phyloP scores from a whole-genome alignment of 1,140 invertebrate species.

The Saccostrea glomerata region DNA sequence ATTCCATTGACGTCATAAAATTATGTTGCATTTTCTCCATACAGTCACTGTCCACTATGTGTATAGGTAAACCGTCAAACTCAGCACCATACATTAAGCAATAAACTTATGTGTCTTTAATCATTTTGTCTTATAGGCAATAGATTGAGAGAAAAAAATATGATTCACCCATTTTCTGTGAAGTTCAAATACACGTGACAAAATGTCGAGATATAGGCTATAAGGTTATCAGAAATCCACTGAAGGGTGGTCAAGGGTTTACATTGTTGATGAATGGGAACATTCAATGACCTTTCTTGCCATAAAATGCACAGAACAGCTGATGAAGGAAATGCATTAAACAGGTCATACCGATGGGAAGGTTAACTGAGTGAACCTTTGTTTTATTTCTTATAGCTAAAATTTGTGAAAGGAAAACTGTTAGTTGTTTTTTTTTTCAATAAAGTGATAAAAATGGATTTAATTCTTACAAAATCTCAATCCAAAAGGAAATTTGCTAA shows the following conservation, averaged over 20 bases:
- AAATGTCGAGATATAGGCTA: not conserved
- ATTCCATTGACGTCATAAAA: too few species aligned
- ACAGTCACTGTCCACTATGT: too few species aligned
- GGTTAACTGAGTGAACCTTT: too few species aligned
- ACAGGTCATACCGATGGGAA: not conserved
- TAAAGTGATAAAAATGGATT: not conserved
- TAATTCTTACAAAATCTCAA: not conserved
- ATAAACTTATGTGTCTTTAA: too few species aligned
- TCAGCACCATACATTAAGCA: too few species aligned
- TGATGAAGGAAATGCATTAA: not conserved
- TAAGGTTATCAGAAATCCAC: not conserved
- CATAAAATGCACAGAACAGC: not conserved
- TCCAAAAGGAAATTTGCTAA: not conserved
- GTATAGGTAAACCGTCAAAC: too few species aligned
- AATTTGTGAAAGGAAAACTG: too few species aligned
- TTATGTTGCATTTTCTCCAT: too few species aligned
- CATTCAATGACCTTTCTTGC: not conserved
- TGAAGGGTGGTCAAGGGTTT: not conserved
- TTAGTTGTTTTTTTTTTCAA: too few species aligned
- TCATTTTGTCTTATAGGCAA: too few species aligned
- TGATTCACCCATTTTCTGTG: not conserved
- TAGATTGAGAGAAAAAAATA: not conserved
- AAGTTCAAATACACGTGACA: not conserved
- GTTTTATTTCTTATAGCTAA: too few species aligned
- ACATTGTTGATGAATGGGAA: not conserved